Evolutionary conservation across 1,140 invertebrate genomes (phyloP), one percentile per base, ranked within the genome.

Genomic region (Drosophila ananassae): DNA sequence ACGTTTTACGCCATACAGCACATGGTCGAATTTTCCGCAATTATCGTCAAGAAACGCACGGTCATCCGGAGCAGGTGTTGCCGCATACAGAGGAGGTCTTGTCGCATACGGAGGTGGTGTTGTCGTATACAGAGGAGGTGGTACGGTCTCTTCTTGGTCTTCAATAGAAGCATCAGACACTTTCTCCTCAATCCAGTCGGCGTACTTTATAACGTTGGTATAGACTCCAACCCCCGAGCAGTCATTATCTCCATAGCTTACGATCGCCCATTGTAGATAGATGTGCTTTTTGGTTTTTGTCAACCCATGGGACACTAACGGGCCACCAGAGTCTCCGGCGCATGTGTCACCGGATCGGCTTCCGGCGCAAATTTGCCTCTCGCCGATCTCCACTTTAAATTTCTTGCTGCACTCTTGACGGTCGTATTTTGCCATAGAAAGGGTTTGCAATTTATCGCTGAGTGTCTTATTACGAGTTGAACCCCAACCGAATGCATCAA

Each of bases 401-500:
- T 0, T 0, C 0, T 0, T 0, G 0, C 10, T 3, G 32, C 62
- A 66, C 0, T 0, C 0, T 0, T 0, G 1, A 4, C 13, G 32
- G 24, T 17, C 0, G 0, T 7, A 12, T 0, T 17, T 17, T 1
- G 24, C 0, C 0, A 66, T 2, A 0, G 0, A 12, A 6, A 50
- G 1, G 2, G 17, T 24, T 28, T 41, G 62, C 5, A 66, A 30
- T 9, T 12, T 10, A 7, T 39, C 12, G 55, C 30, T 60, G 3
- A 8, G 2, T 1, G 0, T 2, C 0, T 0, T 0, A 0, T 2
- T 8, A 0, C 21, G 1, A 2, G 7, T 62, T 7, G 0, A 7
- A 1, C 58, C 62, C 62, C 62, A 66, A 6, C 58, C 62, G 6
- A 50, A 39, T 9, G 44, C 46, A 1, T 22, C 17, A 2, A 66